Percentiles rank a stretch among this genome's conserved stretches.
These are phyloP conservation scores for Drosophila serrata DNA, from an alignment of 1,140 invertebrate genomes.

Conservation along the genomic window DNA sequence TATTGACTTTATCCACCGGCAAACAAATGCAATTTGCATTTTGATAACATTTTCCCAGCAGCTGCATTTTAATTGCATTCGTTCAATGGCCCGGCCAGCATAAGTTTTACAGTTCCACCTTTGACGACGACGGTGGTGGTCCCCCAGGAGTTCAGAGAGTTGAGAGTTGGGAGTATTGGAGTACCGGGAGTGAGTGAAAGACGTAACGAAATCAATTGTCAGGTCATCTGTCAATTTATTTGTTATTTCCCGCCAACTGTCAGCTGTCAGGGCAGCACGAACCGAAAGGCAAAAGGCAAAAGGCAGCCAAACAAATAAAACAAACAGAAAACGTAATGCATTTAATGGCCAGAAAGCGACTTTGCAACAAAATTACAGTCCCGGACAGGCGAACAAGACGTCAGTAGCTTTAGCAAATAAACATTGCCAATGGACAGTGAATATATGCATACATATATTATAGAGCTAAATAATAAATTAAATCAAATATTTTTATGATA, in stretches of 20 bases:
- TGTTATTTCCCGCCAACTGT: constrained; percentile 75
- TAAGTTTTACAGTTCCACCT: constrained; percentile 37
- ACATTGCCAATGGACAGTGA: constrained; percentile 24
- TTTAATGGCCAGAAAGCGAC: constrained; percentile 72
- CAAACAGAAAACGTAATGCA: constrained; percentile 76
- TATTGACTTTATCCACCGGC: constrained; percentile 66
- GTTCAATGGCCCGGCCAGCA: constrained; percentile 33
- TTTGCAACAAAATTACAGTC: constrained; percentile 75
- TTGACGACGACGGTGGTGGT: constrained; percentile 4
- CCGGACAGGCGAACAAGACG: constrained; percentile 41
- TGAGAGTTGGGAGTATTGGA: background rate
- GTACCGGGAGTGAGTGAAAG: constrained; percentile 32
- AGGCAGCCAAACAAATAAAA: constrained; percentile 67
- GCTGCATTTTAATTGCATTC: constrained; percentile 78
- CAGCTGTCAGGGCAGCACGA: constrained; percentile 61
- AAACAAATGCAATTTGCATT: constrained; percentile 73
- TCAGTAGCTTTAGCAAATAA: constrained; percentile 47
- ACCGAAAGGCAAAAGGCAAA: constrained; percentile 35
- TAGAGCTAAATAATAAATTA: no score
- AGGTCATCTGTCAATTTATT: constrained; percentile 83
- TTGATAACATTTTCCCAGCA: constrained; percentile 77
- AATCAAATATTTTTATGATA: no score
- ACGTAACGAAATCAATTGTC: constrained; percentile 78
- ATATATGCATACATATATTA: no score
- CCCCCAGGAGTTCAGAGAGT: background rate